Evolutionary conservation across 2,888 invertebrate species (phyloP).

Genomic region (Diloba caeruleocephala): DNA sequence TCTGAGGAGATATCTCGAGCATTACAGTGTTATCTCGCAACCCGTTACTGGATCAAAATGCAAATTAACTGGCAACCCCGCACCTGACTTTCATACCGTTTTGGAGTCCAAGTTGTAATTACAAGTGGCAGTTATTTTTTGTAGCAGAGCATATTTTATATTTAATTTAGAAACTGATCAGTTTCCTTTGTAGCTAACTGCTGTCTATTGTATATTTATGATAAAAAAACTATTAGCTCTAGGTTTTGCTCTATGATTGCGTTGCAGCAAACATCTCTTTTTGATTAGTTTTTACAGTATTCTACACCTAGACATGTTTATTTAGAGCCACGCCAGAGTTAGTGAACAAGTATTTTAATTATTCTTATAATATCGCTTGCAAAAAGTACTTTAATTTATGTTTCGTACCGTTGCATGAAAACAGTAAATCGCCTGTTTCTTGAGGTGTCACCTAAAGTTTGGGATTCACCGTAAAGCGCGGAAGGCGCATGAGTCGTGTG

Average conservation of each 20-base stretch:
- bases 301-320: conserved; percentile 18
- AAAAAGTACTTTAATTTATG: not conserved
- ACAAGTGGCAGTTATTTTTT: conserved; percentile 22
- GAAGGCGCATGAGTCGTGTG: conserved; percentile 54
- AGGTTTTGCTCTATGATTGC: conserved; percentile 20
- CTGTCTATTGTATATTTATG: conserved; percentile 16
- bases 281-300: conserved; percentile 28
- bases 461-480: conserved; percentile 56
- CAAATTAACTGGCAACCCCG: conserved; percentile 69
- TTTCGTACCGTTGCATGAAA: conserved; percentile 1
- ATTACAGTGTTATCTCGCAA: conserved; percentile 70
- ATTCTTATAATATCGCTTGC: conserved; percentile 1
- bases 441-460: conserved; percentile 41
- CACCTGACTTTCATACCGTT: conserved; percentile 55
- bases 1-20: conserved; percentile 69
- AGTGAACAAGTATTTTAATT: not conserved
- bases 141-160: conserved; percentile 6
- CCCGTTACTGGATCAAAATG: conserved; percentile 73
- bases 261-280: conserved; percentile 15
- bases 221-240: conserved; percentile 33
- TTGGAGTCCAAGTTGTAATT: conserved; percentile 55
- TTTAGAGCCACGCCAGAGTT: conserved; percentile 19
- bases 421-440: conserved; percentile 34
- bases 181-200: conserved; percentile 20
- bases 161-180: conserved; percentile 24